These are phyloP conservation scores for Cranoglanis bouderius DNA, from an alignment of 2,113 vertebrate genomes.

Conservation along the genomic window DNA sequence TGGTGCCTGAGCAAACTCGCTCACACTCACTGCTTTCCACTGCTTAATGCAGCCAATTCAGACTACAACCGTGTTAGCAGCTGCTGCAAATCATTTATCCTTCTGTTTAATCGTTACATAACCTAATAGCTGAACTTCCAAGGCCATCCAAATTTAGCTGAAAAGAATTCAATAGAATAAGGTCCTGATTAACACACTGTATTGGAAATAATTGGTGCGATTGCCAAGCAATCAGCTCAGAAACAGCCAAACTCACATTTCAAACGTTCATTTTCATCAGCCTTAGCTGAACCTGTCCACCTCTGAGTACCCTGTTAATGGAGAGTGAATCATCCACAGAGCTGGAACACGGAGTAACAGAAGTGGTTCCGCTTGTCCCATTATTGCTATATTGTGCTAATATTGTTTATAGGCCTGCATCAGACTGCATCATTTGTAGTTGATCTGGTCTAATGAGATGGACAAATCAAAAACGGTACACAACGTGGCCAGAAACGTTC, in stretches of 20 bases:
- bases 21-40: background rate
- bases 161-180: background rate
- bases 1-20: background rate
- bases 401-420: background rate
- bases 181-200: background rate
- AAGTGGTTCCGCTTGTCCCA: background rate
- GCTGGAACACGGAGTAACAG: background rate
- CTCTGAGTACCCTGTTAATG: background rate
- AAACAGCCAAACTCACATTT: background rate
- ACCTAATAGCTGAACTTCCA: background rate
- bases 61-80: background rate
- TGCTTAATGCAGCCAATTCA: background rate
- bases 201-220: conserved; percentile 36
- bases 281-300: background rate
- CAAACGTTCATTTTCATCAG: background rate
- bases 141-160: background rate
- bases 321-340: background rate
- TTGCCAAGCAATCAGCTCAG: conserved; percentile 17
- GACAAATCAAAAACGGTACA: background rate
- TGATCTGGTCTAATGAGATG: background rate
- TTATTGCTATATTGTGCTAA: background rate
- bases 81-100: background rate
- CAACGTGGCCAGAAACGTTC: background rate
- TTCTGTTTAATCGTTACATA: background rate
- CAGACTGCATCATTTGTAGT: background rate